Conservation (phyloP, 2,113 vertebrate species). For the Trachemys scripta region DNA sequence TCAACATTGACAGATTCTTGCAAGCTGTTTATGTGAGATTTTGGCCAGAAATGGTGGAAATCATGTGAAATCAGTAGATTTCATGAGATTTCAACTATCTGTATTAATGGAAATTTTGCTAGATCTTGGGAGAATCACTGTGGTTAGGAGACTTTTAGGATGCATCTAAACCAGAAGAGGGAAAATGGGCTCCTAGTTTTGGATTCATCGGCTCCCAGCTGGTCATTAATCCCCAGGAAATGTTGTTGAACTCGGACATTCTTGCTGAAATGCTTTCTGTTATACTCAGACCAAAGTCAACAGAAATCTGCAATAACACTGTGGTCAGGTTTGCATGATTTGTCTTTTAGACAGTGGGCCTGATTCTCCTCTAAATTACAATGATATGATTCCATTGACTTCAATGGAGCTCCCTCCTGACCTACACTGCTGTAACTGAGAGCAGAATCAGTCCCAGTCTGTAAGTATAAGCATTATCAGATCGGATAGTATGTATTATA, state of each 20-base stretch:
- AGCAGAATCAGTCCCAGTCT: background rate
- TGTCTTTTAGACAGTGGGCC: background rate
- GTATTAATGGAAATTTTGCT: background rate
- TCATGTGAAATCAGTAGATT: background rate
- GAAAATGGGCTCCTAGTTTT: background rate
- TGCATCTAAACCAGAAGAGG: background rate
- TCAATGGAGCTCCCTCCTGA: background rate
- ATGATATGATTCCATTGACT: fast-evolving
- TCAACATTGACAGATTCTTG: background rate
- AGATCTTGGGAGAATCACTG: background rate
- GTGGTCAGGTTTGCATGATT: slow-evolving; percentile 42
- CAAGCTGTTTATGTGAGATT: background rate
- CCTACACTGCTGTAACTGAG: fast-evolving
- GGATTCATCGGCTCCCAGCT: slow-evolving; percentile 68
- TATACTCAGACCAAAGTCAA: slow-evolving; percentile 54
- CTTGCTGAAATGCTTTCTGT: slow-evolving; percentile 42
- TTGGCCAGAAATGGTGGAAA: background rate
- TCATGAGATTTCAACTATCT: background rate
- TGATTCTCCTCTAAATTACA: background rate
- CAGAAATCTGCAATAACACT: slow-evolving; percentile 54
- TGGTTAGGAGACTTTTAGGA: background rate
- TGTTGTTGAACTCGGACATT: background rate
- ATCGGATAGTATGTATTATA: background rate
- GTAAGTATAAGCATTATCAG: background rate
- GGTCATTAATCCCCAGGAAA: slow-evolving; percentile 72